Percentiles rank a stretch among this genome's conserved stretches.
Conservation (phyloP, 2,888 invertebrate species). For the Polyploca ridens region DNA sequence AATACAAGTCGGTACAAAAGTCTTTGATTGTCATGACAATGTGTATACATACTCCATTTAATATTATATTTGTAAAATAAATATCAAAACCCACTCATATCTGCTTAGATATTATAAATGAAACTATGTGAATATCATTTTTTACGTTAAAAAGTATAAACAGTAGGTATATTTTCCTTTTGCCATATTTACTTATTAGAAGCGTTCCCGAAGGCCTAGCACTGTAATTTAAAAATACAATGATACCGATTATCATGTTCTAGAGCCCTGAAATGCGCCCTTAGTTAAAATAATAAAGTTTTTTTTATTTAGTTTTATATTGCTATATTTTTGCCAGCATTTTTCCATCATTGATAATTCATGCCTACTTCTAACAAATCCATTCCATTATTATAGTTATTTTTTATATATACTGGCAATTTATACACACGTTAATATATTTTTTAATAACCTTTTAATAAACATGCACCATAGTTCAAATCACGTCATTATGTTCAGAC, state of each 20-base stretch:
- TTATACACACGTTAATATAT: slow-evolving; percentile 24
- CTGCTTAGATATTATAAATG: slow-evolving; percentile 66
- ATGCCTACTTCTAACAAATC: slow-evolving; percentile 31
- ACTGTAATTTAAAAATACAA: neutral
- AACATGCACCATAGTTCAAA: slow-evolving; percentile 63
- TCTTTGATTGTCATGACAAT: slow-evolving; percentile 61
- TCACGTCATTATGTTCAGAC: slow-evolving; percentile 45
- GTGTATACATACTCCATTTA: slow-evolving; percentile 67
- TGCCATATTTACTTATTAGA: slow-evolving; percentile 9
- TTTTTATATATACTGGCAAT: slow-evolving; percentile 29
- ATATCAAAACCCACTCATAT: slow-evolving; percentile 75
- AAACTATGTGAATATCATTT: slow-evolving; percentile 11
- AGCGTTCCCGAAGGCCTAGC: slow-evolving; percentile 8
- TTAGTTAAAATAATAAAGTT: neutral
- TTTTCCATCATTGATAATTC: slow-evolving; percentile 17
- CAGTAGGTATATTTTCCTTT: neutral
- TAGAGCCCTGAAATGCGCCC: neutral
- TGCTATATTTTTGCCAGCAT: neutral
- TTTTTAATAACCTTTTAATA: slow-evolving; percentile 22
- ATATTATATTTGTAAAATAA: slow-evolving; percentile 55
- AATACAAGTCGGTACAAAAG: slow-evolving; percentile 22
- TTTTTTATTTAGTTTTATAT: slow-evolving; percentile 14
- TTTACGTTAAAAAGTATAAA: neutral
- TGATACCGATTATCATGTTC: neutral
- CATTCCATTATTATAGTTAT: slow-evolving; percentile 43